phyloP scores from a whole-genome alignment of 2,888 invertebrate genomes.

The Dioctria rufipes region DNA sequence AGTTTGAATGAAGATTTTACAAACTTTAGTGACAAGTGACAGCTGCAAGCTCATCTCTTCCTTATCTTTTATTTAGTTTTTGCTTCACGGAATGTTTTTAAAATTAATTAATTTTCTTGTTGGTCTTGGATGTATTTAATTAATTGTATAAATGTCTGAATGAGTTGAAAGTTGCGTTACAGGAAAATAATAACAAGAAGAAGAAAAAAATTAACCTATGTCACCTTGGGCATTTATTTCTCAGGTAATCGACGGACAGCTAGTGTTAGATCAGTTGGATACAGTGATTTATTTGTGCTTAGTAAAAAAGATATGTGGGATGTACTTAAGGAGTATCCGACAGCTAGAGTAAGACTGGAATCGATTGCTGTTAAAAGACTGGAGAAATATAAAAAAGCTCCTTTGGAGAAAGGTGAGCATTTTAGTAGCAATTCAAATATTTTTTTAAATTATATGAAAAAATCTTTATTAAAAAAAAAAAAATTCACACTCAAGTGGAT shows the following conservation, averaged over 20 bases:
- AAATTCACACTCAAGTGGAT: too few relatives aligned
- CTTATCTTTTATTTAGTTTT: too few relatives aligned
- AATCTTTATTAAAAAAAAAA: too few relatives aligned
- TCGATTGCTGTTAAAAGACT: constrained; percentile 97
- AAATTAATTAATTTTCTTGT: constrained; percentile 29
- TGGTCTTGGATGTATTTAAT: neutral
- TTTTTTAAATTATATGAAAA: neutral
- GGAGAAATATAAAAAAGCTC: constrained; percentile 97
- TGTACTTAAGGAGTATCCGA: constrained; percentile 96
- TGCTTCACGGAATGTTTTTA: constrained; percentile 8
- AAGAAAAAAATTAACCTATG: neutral
- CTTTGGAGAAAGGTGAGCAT: constrained; percentile 88
- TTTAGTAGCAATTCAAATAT: neutral
- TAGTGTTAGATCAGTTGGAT: constrained; percentile 97
- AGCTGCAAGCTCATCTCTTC: too few relatives aligned
- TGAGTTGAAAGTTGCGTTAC: too few relatives aligned
- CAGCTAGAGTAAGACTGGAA: constrained; percentile 93
- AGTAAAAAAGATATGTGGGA: constrained; percentile 99
- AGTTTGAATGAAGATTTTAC: too few relatives aligned
- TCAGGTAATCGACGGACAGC: constrained; percentile 98
- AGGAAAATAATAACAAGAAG: too few relatives aligned
- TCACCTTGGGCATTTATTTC: neutral
- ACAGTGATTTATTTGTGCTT: constrained; percentile 98
- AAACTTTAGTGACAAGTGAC: too few relatives aligned
- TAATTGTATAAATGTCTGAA: neutral